Evolutionary conservation across 1,140 invertebrate genomes (phyloP).

Genomic region (Eurytemora carolleeae): DNA sequence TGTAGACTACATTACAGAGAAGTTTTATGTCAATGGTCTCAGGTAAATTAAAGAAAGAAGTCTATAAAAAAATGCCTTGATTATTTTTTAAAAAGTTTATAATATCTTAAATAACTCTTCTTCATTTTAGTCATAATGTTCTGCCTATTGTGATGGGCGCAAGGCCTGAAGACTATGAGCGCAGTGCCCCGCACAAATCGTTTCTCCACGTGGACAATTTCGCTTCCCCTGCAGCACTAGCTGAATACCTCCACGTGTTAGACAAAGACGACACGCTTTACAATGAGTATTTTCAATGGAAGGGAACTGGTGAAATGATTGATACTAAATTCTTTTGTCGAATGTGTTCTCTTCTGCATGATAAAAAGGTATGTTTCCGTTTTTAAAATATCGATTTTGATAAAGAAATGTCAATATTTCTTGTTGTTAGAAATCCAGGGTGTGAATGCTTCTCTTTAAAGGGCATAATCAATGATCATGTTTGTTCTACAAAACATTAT

Average conservation of each 20-base stretch:
- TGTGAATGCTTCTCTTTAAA: too few relatives aligned
- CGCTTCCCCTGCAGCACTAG: constrained; percentile 55
- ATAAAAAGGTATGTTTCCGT: not conserved
- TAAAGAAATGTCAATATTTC: too few relatives aligned
- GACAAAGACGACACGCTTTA: constrained; percentile 68
- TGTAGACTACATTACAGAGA: constrained; percentile 87
- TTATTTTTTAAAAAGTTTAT: too few relatives aligned
- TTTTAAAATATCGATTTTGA: too few relatives aligned
- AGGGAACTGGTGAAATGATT: constrained; percentile 1
- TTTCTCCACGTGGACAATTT: constrained; percentile 89
- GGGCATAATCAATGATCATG: too few relatives aligned
- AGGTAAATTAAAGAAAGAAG: too few relatives aligned
- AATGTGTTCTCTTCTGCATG: not conserved
- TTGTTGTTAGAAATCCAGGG: too few relatives aligned
- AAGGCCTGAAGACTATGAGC: constrained; percentile 63
- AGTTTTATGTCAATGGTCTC: constrained; percentile 82
- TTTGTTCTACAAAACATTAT: too few relatives aligned
- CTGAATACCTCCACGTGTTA: constrained; percentile 57
- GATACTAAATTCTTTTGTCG: not conserved
- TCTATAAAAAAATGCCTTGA: too few relatives aligned
- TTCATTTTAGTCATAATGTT: constrained; percentile 51
- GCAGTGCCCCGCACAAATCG: constrained; percentile 62
- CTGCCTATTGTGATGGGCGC: constrained; percentile 91
- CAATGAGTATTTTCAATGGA: constrained; percentile 62
- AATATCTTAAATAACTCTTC: too few relatives aligned